Evolutionary conservation across 2,797 vertebrate species (phyloP), one percentile per base, ranked within the genome.

Genomic region (Tapirus indicus): DNA sequence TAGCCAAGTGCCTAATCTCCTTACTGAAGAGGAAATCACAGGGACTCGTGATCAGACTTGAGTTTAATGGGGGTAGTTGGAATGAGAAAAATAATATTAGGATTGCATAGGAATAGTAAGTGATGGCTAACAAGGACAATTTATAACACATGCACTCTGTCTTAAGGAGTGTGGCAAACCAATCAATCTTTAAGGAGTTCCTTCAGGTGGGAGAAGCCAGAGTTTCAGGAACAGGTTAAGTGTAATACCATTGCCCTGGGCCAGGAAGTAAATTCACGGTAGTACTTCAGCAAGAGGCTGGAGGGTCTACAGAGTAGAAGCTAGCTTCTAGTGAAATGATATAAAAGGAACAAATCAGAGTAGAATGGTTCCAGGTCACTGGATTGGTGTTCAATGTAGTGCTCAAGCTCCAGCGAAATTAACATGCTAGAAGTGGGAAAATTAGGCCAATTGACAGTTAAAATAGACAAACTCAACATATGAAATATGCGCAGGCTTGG

Each of bases 361-460:
- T 47, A 25, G 44, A 91, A 88, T 84, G n/a, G 16, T 72, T 96
- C 35, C 32, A 91, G 35, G 62, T 83, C 56, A 66, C 68, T 91
- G 79, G 32, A 94, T 83, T 94, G 44, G 20, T 97, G 64, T 20
- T 94, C 64, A 75, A n/a, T 64, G n/a, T 47, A 47, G 13, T 72
- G 14, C 2, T 69, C 21, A 74, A 75, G 10, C 58, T 95, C 49
- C 25, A 71, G 56, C 79, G 41, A 87, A 92, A 92, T 83, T 94
- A 93, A 10, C 56, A 87, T 74, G 52, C 21, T 77, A 86, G 72
- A 89, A 94, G 68, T 69, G 52, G n/a, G 75, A 38, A 90, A 97
- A 80, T 89, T 79, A 66, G 80, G 41, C 74, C 91, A 95, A 69
- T 25, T 87, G 58, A 68, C 14, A 87, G 44, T 68, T 87, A 79